Evolutionary conservation across 2,113 vertebrate species (phyloP).

Genomic region (Bos indicus): DNA sequence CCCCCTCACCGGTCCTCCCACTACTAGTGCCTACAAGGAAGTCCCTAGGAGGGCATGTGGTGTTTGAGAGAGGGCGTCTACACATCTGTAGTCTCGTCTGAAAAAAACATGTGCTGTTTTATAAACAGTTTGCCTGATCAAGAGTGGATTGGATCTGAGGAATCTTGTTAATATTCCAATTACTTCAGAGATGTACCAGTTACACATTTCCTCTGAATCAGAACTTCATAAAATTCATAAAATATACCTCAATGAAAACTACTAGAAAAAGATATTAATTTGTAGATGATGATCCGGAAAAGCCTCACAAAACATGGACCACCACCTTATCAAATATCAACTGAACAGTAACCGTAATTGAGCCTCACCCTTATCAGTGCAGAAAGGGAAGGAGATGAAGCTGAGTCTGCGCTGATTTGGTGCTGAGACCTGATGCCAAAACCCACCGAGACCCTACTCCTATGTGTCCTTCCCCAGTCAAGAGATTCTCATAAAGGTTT

Average conservation of each 20-base stretch:
- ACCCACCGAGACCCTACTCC: background rate
- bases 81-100: background rate
- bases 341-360: background rate
- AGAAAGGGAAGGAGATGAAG: background rate
- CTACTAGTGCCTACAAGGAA: background rate
- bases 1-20: background rate
- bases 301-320: background rate
- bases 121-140: background rate
- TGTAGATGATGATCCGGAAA: background rate
- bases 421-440: background rate
- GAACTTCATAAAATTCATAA: constrained; percentile 5
- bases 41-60: background rate
- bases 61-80: no score
- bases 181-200: background rate
- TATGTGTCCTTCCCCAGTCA: background rate
- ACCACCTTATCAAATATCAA: background rate
- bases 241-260: constrained; percentile 7
- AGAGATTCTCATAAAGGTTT: background rate
- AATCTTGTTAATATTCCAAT: background rate
- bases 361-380: background rate
- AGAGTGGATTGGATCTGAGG: background rate
- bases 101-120: background rate
- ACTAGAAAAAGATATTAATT: background rate
- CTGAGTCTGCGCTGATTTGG: background rate
- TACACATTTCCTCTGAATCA: background rate